Percentiles rank a stretch among this genome's conserved stretches.
phyloP scores from a whole-genome alignment of 1,140 invertebrate genomes.

The Cherax quadricarinatus region DNA sequence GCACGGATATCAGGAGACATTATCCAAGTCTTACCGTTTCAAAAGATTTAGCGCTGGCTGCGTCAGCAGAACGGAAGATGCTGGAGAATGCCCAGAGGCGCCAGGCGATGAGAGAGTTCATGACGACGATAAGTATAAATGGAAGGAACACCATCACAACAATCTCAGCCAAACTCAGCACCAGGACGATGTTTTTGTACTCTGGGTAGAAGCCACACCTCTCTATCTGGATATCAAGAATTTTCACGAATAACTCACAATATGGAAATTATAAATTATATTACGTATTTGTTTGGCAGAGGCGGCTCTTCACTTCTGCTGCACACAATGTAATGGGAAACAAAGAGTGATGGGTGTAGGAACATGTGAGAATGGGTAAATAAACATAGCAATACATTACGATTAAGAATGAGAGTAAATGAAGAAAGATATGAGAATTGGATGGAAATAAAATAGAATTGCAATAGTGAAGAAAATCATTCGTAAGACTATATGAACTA shows the following conservation, averaged over 20 bases:
- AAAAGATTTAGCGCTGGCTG: background rate
- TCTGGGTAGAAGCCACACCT: conserved; percentile 22
- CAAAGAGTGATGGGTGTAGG: no score
- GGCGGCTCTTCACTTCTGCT: no score
- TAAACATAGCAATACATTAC: no score
- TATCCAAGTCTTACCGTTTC: background rate
- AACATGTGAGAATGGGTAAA: no score
- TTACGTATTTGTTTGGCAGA: no score
- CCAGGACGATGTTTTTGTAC: conserved; percentile 5
- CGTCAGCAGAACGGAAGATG: background rate
- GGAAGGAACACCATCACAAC: conserved; percentile 28
- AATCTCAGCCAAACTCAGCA: background rate
- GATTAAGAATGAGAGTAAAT: no score
- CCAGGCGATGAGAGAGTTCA: conserved; percentile 17
- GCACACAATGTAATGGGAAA: no score
- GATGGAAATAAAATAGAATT: no score
- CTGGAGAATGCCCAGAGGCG: background rate
- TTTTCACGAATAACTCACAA: background rate
- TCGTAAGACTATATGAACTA: no score
- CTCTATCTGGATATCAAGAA: background rate
- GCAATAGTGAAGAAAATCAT: no score
- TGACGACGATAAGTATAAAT: conserved; percentile 2
- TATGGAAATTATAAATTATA: background rate
- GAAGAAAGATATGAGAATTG: no score
- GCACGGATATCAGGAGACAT: no score